Evolutionary conservation across 2,113 vertebrate genomes (phyloP), one percentile per base, ranked within the genome.

Genomic region (Clarias macrocephalus): DNA sequence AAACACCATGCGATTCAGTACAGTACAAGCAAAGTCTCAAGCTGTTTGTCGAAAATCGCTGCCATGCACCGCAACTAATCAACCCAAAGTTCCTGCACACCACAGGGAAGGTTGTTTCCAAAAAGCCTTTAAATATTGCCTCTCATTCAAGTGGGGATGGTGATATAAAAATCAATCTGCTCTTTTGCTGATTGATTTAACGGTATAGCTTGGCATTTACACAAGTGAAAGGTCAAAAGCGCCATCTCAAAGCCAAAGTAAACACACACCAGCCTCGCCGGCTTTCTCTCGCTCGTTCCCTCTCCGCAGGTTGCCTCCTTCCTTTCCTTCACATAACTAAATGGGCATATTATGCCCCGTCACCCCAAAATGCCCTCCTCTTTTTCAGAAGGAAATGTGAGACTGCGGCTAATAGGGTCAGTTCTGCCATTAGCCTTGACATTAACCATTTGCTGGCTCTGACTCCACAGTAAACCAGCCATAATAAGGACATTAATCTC

Each of bases 191-290:
- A 91, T 89, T 91, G 91, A 93, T 93, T 91, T 90, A 90, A 90
- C 87, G 84, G 85, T 91, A 84, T 89, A 73, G 57, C 48, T 72
- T 92, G 88, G 89, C 87, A 90, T 90, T 92, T 92, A 84, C 25
- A 76, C 37, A 89, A 89, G 80, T 88, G 75, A 93, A 92, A 94
- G 88, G 93, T 92, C 92, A 93, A 88, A 80, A 87, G 83, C 84
- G 42, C 88, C 91, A 89, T 84, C 75, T 82, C 68, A 89, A 88
- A 84, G 79, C 87, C 88, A 90, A 91, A 89, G 88, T 89, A 92
- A 93, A 91, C 89, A 92, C 88, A 90, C 86, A 82, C 86, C 85
- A 72, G n/a, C 11, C 59, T 86, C 82, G 1, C 52, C 77, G 9
- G 30, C 52, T 82, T 63, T 82, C 56, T 42, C 77, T 83, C 52